A percentile compares a stretch with the other conserved stretches of the same genome.
phyloP scores from a whole-genome alignment of 2,888 invertebrate species.

The Cheilosia vernalis region DNA sequence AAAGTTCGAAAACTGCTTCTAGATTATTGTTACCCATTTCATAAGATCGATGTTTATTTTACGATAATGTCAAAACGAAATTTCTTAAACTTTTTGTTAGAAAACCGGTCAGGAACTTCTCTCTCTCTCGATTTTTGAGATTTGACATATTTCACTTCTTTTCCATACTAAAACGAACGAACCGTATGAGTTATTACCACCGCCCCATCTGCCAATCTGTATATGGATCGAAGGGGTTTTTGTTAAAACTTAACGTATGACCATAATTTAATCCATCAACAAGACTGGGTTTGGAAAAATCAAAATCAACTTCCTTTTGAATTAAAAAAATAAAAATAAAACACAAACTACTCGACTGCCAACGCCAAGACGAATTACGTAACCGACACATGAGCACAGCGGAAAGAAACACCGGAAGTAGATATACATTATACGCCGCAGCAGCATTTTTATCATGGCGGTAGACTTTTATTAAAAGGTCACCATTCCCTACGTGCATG shows the following conservation, averaged over 20 bases:
- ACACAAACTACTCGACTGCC: background rate
- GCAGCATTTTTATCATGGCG: slow-evolving; percentile 5
- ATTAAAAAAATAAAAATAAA: no score
- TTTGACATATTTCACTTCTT: no score
- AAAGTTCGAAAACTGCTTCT: no score
- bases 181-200: no score
- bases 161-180: no score
- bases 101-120: no score
- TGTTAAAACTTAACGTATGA: slow-evolving; percentile 27
- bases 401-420: slow-evolving; percentile 29
- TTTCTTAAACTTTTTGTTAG: no score
- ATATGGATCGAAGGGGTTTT: background rate
- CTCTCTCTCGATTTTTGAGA: no score
- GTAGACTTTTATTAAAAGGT: background rate
- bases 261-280: slow-evolving; percentile 31
- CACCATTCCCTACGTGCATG: background rate
- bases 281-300: slow-evolving; percentile 35
- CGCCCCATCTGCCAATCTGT: background rate
- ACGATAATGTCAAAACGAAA: no score
- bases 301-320: no score
- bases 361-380: background rate
- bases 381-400: background rate
- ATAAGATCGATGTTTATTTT: no score
- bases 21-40: no score
- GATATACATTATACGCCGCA: background rate